phyloP scores from a whole-genome alignment of 2,113 vertebrate species.

The Mirounga angustirostris region DNA sequence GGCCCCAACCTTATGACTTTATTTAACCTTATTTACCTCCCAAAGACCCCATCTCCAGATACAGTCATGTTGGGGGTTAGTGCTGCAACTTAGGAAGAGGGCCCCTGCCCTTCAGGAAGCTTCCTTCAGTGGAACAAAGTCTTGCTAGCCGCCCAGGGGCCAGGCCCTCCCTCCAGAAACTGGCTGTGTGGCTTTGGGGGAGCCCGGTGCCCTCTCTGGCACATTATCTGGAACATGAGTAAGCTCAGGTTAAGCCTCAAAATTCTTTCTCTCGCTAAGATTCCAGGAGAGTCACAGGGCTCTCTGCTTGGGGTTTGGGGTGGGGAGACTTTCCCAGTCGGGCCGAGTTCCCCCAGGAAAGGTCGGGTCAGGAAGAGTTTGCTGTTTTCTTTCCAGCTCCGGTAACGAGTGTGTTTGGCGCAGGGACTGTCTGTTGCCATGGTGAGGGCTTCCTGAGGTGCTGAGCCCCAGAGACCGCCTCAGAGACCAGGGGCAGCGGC shows the following conservation, averaged over 20 bases:
- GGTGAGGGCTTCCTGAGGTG: slow-evolving; percentile 42
- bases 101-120: background rate
- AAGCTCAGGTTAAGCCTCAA: background rate
- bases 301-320: background rate
- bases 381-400: slow-evolving; percentile 53
- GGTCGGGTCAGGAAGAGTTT: slow-evolving; percentile 24
- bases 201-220: background rate
- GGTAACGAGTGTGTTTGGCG: slow-evolving; percentile 9
- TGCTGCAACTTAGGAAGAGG: too few relatives aligned
- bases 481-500: background rate
- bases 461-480: slow-evolving; percentile 1
- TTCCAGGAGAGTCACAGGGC: background rate
- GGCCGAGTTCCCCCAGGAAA: background rate
- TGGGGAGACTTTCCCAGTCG: background rate
- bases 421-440: slow-evolving; percentile 63
- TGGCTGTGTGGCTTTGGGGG: background rate
- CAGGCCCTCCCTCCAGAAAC: background rate
- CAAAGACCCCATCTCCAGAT: background rate
- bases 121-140: background rate
- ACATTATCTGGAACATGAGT: background rate
- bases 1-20: background rate
- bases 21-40: background rate
- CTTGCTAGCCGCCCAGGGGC: background rate
- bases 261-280: background rate
- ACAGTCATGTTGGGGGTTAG: too few relatives aligned